Evolutionary conservation across 2,888 invertebrate species (phyloP), one percentile per base, ranked within the genome.

Genomic region (Drosophila peninsularis): DNA sequence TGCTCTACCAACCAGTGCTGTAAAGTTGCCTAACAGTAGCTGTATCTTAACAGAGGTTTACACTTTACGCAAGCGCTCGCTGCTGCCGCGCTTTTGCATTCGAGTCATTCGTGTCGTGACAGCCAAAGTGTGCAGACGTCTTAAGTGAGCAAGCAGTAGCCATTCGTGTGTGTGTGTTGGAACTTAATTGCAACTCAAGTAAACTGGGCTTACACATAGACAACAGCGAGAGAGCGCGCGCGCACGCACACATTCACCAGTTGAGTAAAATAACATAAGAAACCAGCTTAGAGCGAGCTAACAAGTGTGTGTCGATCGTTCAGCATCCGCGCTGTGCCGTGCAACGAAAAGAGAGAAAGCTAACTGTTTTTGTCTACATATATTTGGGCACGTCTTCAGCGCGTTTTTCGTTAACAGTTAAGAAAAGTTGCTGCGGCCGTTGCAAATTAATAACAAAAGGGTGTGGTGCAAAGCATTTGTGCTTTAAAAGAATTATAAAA

Each of bases 281-380:
- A 84, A 83, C 80, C 74, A 82, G 79, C 85, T 81, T 80, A 86
- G 82, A 82, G 74, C 64, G 86, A 80, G 80, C 58, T 61, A 63
- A 89, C 85, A 89, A 78, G 89, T 89, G 90, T 86, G 79, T 60
- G 49, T 39, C 62, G 62, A 45, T 57, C 47, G 47, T 74, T 55
- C 90, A 89, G 89, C 90, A 90, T 90, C 89, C 85, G 69, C 50
- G 68, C 55, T 19, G 61, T 56, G 68, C 56, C 66, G 90, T 89
- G 83, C 55, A 75, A 68, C 58, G 44, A 66, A 90, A 89, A 84
- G 90, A 90, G 90, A 62, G 69, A 62, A 75, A 79, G 64, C 80
- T 90, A 88, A 24, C 61, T 62, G 47, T 60, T 41, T 41, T 54
- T 24, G 21, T 17, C n/a, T n/a, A 32, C 21, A 32, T 44, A 50